Base-by-base conservation (phyloP, 2,113 vertebrate genomes). In the Pseudolaguvia tuberculata region DNA sequence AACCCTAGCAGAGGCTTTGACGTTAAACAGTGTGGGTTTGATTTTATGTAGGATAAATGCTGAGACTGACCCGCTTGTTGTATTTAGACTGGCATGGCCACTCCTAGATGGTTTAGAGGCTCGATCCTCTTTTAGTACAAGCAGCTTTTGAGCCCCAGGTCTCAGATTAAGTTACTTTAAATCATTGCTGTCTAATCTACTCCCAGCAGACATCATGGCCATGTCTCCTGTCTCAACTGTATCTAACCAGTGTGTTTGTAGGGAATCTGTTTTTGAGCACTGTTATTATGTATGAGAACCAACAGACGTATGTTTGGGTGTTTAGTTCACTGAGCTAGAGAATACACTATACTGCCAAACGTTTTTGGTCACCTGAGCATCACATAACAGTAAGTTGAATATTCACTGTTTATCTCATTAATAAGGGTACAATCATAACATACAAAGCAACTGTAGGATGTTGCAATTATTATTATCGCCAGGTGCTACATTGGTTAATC, bases 11-110 rank as follows among this genome's bases (percentile, higher is more conserved):
- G 53, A 58, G 74, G 55, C 65, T 70, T 27, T 50, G 66, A 61
- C 55, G 20, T 48, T 76, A 55, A 70, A 48, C 66, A 25, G 62
- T 75, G 52, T 67, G 45, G 74, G 74, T 69, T 75, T 67, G 73
- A 75, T 67, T 56, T 68, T 76, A 63, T 35, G 39, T 66, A 59
- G 55, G 53, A 59, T 76, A 56, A 75, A 35, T 62, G n/a, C 31
- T 8, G 31, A 25, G 62, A 65, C 58, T 73, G 58, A 73, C 47
- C 48, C 62, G 12, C 56, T 67, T 58, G 47, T n/a, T 68, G 52
- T 56, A 69, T 69, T 76, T 61, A 59, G 66, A 35, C 75, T 76
- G 66, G 55, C 55, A 52, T 21, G 51, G 39, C 56, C 67, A 35
- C 55, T 70, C 56, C 47, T 52, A 45, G 53, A 70, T 51, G 27